Evolutionary conservation across 2,797 vertebrate genomes (phyloP).

Genomic region (Antennarius maculatus): DNA sequence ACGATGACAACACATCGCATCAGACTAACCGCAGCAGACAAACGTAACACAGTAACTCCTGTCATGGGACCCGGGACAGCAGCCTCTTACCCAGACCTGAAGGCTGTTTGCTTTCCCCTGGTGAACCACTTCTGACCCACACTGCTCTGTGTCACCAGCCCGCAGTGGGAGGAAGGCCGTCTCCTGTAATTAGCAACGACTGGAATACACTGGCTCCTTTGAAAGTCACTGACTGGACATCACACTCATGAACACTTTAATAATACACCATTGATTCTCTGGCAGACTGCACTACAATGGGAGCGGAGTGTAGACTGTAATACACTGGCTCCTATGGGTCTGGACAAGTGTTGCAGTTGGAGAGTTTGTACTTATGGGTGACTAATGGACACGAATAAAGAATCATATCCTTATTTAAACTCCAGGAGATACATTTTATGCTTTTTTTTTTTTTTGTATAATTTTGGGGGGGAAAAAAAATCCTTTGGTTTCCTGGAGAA

Average conservation of each 20-base stretch:
- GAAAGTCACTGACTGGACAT: constrained; percentile 21
- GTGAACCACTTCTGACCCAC: constrained; percentile 27
- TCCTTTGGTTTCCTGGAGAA: neutral
- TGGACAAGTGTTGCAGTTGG: constrained; percentile 3
- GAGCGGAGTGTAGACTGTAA: neutral
- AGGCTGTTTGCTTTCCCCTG: constrained; percentile 53
- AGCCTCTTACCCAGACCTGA: constrained; percentile 18
- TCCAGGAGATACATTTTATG: neutral
- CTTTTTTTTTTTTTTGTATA: constrained; percentile 12
- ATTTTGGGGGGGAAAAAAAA: neutral
- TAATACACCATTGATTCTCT: constrained; percentile 18
- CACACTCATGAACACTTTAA: constrained; percentile 11
- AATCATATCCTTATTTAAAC: neutral
- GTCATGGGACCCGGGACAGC: constrained; percentile 31
- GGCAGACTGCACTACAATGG: neutral
- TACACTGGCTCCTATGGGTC: constrained; percentile 16
- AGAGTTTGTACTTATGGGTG: neutral
- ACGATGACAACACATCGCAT: constrained; percentile 31
- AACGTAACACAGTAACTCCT: constrained; percentile 36
- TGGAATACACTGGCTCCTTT: constrained; percentile 43
- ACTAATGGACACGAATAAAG: neutral
- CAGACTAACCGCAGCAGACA: constrained; percentile 31
- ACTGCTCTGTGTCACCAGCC: constrained; percentile 24
- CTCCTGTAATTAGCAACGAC: constrained; percentile 47
- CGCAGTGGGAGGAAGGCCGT: constrained; percentile 19